Conservation (phyloP, 2,113 vertebrate genomes). For the Tupaia chinensis region DNA sequence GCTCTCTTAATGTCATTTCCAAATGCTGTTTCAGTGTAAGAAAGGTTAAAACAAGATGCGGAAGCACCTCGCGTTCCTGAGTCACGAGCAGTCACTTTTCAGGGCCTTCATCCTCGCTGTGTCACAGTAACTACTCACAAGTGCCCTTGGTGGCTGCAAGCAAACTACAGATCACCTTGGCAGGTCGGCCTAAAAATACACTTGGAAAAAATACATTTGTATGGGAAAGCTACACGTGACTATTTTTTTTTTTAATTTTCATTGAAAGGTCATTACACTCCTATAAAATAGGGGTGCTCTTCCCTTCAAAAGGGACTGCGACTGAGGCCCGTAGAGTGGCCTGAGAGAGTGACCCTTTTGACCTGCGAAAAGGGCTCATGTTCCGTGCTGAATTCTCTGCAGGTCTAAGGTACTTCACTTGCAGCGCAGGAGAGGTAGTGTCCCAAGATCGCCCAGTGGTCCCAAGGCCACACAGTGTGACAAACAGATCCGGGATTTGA, state of each 20-base stretch:
- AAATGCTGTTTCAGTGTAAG: not conserved
- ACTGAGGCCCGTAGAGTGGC: not conserved
- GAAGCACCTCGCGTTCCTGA: not conserved
- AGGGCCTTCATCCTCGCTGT: not conserved
- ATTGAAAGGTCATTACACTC: not conserved
- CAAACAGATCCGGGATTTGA: not conserved
- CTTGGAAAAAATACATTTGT: not conserved
- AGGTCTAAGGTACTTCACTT: too few species aligned
- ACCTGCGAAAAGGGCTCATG: too few species aligned
- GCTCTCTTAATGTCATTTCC: not conserved
- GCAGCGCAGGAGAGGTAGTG: too few species aligned
- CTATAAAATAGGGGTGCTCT: not conserved
- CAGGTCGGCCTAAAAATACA: not conserved
- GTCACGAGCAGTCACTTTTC: not conserved
- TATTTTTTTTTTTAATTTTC: not conserved
- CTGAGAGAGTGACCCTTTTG: too few species aligned
- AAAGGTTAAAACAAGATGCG: not conserved
- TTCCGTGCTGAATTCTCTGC: too few species aligned
- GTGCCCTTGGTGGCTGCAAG: not conserved
- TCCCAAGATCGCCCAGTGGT: too few species aligned
- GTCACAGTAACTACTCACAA: not conserved
- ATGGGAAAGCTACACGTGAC: not conserved
- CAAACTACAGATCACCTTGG: not conserved
- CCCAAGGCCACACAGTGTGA: not conserved
- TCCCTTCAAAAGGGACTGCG: not conserved